Base-by-base conservation (phyloP, 1,140 invertebrate species). In the Saccostrea cuccullata region DNA sequence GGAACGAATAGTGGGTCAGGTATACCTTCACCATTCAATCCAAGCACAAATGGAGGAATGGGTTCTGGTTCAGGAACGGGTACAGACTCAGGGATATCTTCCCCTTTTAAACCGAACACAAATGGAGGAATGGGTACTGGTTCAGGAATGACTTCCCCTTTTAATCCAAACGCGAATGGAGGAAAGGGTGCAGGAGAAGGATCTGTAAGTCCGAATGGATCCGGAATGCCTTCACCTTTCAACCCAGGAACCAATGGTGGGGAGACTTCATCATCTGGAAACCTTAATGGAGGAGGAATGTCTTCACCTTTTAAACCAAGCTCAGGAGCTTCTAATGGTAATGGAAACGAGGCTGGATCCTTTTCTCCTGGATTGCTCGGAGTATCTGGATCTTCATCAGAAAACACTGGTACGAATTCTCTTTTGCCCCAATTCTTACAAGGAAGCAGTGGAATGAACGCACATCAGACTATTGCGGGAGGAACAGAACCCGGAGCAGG, bases 381-480 rank as follows among this genome's bases (percentile, higher is more conserved):
- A 82, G 26, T 15, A 8, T 13, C 82, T 84, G 82, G 82, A 2
- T 89, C 82, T n/a, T 85, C 64, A 6, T 73, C 58, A 70, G 36
- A 55, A 13, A 73, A 70, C 4, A 55, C 82, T 15, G 83, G 86
- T 1, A 85, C 73, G n/a, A 83, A 20, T 84, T 67, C 23, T 82
- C 56, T 82, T 30, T 85, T 64, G 58, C 84, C 84, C 3, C 84
- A 86, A 26, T 47, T 88, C 56, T 23, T 73, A 17, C 84, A 85
- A 60, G 87, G 87, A 64, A 86, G n/a, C 64, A 60, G 87, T 23
- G 84, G 87, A 23, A 86, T 85, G 60, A 82, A 88, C 30, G 64
- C 83, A 8, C 82, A 55, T 20, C 83, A 84, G 82, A 64, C 82
- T 2, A 70, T 77, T 67, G 36, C 88, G 64, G 82, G 88, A 11